Evolutionary conservation across 2,797 vertebrate species (phyloP), one percentile per base, ranked within the genome.

Genomic region (Pipistrellus nathusii): DNA sequence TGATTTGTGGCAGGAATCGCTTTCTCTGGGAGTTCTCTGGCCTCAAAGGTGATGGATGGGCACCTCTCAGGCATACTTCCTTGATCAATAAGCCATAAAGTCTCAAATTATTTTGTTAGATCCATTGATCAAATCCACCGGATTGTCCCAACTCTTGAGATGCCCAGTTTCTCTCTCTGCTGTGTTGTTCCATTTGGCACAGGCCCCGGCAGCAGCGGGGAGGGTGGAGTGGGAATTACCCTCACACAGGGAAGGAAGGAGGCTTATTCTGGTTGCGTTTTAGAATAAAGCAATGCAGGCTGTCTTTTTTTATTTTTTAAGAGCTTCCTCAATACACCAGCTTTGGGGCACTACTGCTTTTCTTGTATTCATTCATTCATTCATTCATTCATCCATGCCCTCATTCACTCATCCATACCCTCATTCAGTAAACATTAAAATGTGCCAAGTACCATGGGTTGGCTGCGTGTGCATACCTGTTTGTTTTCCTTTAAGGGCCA

Each of bases 41-140:
- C 81, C 96, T 97, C 94, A 27, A 1, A 95, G 96, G 95, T 97
- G 96, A 97, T 97, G 96, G 94, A 97, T 97, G 95, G 96, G 92
- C 92, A 96, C 91, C 96, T 97, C 91, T 97, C 91, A 96, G 94
- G 95, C 94, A 93, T 92, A 89, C 95, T 95, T 96, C 80, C 41
- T 94, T 96, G 94, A 96, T 97, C 97, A 94, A 96, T 97, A 97
- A 96, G 94, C 94, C 95, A 96, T 96, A 97, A 97, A 96, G 93
- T 93, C 95, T 97, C 92, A 97, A 95, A 97, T 97, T 97, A 95
- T 97, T 96, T 96, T 96, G 96, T 97, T 97, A 96, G 95, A 96
- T 97, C 84, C 86, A 96, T 96, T 93, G 97, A 96, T 97, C 86
- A 96, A 93, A 96, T 80, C 83, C 77, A 93, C 78, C 4, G 69